Base-by-base conservation (phyloP, 2,113 vertebrate genomes). In the Glaucomys volans region DNA sequence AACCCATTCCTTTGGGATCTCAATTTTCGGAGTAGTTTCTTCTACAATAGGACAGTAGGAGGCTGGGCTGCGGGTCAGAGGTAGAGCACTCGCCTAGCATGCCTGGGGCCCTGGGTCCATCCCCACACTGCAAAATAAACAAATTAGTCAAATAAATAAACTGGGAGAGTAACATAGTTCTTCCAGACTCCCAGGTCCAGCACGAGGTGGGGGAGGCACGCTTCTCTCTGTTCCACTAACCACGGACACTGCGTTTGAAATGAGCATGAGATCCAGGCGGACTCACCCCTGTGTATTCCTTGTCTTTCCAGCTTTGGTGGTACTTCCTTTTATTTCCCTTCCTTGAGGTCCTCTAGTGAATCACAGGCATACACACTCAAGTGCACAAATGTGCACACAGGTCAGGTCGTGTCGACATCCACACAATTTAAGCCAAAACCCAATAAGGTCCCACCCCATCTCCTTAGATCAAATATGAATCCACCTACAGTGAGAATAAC, bases 201-300 rank as follows among this genome's bases (percentile, higher is more conserved):
- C 50, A 37, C 22, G 35, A 42, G 57, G 5, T 13, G 62, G 52
- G 32, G 11, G 0, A 52, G n/a, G 37, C 3, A 9, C 5, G 9
- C n/a, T 79, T 35, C 30, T 71, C n/a, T 66, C 42, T 62, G 4
- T 42, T 47, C 30, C 0, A 40, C 50, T 44, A 20, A 22, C 14
- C 16, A 26, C 13, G 59, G 75, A 28, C 16, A 13, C 2, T 5
- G 14, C 22, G 5, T 2, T 52, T 0, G 50, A 54, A 62, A 32
- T 3, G 5, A 84, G 12, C 14, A 6, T 16, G 22, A 72, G 24
- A 57, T 50, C 82, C 2, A 1, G 1, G 0, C 8, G 69, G 69
- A n/a, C 4, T 0, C 8, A 1, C 13, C 42, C 47, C 4, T 4
- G 0, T 16, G 1, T 12, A 30, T 40, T 42, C 20, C 12, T 8